Evolutionary conservation across 23 tunicate genomes (phyloP).

Genomic region (Halocynthia roretzi): DNA sequence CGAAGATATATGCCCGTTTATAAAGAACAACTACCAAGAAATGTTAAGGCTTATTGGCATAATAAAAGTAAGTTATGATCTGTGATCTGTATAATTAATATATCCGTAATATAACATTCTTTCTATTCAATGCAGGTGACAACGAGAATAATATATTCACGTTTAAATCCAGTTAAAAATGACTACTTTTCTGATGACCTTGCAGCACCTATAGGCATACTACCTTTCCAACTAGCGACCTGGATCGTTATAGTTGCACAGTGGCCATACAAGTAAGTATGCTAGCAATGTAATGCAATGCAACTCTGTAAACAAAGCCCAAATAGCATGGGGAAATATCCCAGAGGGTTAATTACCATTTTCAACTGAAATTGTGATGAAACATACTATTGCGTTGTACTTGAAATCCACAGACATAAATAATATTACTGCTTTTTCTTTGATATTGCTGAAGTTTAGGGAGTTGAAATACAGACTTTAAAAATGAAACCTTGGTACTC

Average conservation of each 20-base stretch:
- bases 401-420: no score
- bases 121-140: slow-evolving; percentile 6
- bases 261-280: slow-evolving; percentile 24
- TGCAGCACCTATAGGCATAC: neutral
- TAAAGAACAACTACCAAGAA: slow-evolving; percentile 21
- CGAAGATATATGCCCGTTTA: neutral
- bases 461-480: no score
- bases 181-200: no score
- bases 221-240: slow-evolving; percentile 11
- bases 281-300: neutral
- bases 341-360: no score
- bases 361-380: no score
- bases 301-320: no score
- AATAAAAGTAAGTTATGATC: slow-evolving; percentile 12
- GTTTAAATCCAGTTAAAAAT: neutral
- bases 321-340: neutral
- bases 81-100: neutral
- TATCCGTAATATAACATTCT: neutral
- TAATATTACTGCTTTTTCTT: no score
- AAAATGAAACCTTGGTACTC: no score
- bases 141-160: slow-evolving; percentile 4
- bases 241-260: slow-evolving; percentile 20
- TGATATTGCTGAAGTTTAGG: no score
- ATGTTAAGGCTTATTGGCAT: slow-evolving; percentile 17
- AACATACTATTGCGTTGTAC: no score